Evolutionary conservation across 2,113 vertebrate genomes (phyloP).

Genomic region (Cairina moschata): DNA sequence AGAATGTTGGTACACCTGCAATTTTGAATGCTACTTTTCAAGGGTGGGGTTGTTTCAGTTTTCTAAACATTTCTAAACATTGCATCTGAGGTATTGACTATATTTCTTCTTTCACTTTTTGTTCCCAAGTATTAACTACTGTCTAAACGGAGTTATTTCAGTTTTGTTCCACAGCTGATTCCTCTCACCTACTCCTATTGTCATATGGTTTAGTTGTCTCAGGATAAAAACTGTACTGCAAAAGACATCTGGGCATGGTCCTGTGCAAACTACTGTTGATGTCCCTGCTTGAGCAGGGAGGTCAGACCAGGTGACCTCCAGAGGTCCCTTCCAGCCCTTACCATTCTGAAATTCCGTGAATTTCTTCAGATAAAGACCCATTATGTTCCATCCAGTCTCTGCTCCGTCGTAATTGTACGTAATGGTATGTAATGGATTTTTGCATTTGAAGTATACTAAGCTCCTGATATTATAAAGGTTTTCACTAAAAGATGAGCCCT

Average conservation of each 20-base stretch:
- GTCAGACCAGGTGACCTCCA: too few species aligned
- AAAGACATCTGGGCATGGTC: background rate
- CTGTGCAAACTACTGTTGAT: too few species aligned
- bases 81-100: background rate
- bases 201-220: background rate
- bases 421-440: background rate
- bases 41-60: background rate
- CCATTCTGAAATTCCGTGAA: too few species aligned
- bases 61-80: background rate
- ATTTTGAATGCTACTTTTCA: slow-evolving; percentile 1
- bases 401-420: background rate
- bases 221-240: background rate
- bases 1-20: background rate
- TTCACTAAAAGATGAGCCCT: background rate
- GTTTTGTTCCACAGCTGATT: background rate
- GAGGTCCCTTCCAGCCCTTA: too few species aligned
- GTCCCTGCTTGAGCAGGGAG: too few species aligned
- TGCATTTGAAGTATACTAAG: background rate
- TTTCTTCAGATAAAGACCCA: background rate
- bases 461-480: background rate
- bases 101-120: background rate
- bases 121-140: background rate
- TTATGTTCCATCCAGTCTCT: background rate
- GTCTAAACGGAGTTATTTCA: background rate
- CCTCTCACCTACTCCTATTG: background rate